Evolutionary conservation across 64 coral and sea anemone genomes (phyloP).

Genomic region (Actinia tenebrosa): DNA sequence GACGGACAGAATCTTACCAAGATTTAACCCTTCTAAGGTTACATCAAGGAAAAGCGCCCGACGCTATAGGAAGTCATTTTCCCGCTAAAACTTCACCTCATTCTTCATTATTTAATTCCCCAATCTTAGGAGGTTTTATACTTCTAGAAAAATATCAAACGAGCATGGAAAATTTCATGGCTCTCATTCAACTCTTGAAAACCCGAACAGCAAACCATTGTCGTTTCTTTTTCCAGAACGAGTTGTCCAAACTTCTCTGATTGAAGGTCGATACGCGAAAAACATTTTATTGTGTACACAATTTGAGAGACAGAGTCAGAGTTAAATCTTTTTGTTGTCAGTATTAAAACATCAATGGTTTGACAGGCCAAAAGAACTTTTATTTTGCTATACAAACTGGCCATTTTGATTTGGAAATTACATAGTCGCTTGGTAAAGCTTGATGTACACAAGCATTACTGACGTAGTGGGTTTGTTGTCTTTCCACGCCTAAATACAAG

Average conservation of each 20-base stretch:
- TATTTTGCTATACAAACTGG: neutral
- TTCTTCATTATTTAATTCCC: too few relatives aligned
- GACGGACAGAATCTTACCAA: neutral
- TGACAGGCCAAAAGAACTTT: neutral
- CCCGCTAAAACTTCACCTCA: neutral
- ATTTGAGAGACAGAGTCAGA: neutral
- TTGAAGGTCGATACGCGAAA: neutral
- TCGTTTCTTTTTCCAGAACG: neutral
- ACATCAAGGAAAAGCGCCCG: too few relatives aligned
- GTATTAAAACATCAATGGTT: neutral
- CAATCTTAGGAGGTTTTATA: too few relatives aligned
- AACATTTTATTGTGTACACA: neutral
- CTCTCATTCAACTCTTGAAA: too few relatives aligned
- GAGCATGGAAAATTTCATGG: too few relatives aligned
- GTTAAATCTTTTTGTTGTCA: neutral
- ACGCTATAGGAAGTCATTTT: neutral
- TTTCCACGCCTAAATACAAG: too few relatives aligned
- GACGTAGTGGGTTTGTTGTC: neutral
- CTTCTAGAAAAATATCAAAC: too few relatives aligned
- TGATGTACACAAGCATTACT: neutral
- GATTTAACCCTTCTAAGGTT: too few relatives aligned
- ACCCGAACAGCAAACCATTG: too few relatives aligned
- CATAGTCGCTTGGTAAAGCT: neutral
- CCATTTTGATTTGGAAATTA: neutral
- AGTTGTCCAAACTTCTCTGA: neutral